A percentile compares a stretch with the other conserved stretches of the same genome.
phyloP scores from a whole-genome alignment of 2,888 invertebrate genomes.

The Bruchidius siliquastri region DNA sequence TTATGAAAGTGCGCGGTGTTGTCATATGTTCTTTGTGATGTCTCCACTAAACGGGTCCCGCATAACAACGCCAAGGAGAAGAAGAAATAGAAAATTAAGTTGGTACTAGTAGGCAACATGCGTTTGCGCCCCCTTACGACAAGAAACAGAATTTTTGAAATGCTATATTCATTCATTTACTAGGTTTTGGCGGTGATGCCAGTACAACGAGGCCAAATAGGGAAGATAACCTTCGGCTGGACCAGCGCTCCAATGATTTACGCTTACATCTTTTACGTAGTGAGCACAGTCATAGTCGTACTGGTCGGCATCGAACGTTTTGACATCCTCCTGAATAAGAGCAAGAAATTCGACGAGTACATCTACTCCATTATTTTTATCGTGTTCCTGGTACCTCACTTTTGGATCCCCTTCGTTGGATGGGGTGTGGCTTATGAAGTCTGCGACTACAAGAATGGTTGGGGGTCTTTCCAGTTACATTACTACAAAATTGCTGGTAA shows the following conservation, averaged over 20 bases:
- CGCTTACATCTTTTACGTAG: conserved; percentile 60
- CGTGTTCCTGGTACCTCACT: conserved; percentile 63
- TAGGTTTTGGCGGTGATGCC: conserved; percentile 64
- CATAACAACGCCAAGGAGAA: too few species aligned
- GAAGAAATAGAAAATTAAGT: too few species aligned
- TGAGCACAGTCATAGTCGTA: conserved; percentile 55
- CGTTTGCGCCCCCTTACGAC: too few species aligned
- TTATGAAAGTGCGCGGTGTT: too few species aligned
- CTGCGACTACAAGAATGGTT: conserved; percentile 64
- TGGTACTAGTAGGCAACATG: too few species aligned
- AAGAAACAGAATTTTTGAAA: too few species aligned
- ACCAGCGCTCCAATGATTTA: conserved; percentile 59
- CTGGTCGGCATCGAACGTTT: conserved; percentile 60
- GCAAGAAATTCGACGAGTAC: conserved; percentile 62
- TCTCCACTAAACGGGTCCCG: too few species aligned
- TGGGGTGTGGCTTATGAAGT: conserved; percentile 68
- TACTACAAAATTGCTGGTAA: conserved; percentile 46
- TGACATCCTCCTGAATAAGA: conserved; percentile 56
- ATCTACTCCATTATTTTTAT: conserved; percentile 65
- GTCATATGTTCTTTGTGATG: too few species aligned
- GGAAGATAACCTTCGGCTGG: conserved; percentile 62
- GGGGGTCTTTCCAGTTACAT: conserved; percentile 62
- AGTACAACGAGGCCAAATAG: conserved; percentile 43
- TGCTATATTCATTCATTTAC: neutral
- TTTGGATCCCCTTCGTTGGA: conserved; percentile 66